These are phyloP conservation scores for Euphydryas editha DNA, from an alignment of 2,888 invertebrate species.

Conservation along the genomic window DNA sequence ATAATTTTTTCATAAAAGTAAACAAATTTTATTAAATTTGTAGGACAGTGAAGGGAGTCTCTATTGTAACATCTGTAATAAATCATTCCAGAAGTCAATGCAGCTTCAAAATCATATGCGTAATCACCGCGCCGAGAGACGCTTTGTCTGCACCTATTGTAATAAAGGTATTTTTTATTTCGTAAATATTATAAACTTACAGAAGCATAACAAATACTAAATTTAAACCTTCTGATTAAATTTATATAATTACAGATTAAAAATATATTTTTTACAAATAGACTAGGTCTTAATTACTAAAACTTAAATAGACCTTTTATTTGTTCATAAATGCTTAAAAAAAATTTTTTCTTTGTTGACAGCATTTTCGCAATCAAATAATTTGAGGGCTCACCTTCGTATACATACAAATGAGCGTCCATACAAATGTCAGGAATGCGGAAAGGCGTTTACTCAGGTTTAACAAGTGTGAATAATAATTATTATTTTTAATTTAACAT, in stretches of 20 bases:
- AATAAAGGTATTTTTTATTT: slow-evolving; percentile 69
- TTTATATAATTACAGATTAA: neutral
- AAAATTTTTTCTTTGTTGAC: slow-evolving; percentile 42
- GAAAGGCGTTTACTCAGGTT: slow-evolving; percentile 81
- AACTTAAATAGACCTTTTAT: neutral
- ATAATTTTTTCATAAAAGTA: too few species aligned
- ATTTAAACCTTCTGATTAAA: neutral
- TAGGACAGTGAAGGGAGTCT: slow-evolving; percentile 62
- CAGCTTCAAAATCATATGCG: slow-evolving; percentile 79
- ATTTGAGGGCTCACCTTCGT: slow-evolving; percentile 77
- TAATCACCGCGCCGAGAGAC: slow-evolving; percentile 79
- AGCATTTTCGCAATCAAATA: slow-evolving; percentile 82
- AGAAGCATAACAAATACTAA: neutral
- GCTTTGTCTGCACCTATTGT: slow-evolving; percentile 80
- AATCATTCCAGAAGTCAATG: slow-evolving; percentile 75
- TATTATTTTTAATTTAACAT: neutral
- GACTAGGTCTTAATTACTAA: too few species aligned
- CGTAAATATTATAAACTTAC: neutral
- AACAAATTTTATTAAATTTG: too few species aligned
- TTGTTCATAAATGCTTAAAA: neutral
- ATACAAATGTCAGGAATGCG: slow-evolving; percentile 78
- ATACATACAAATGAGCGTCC: slow-evolving; percentile 81
- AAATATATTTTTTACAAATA: too few species aligned
- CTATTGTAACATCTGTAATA: slow-evolving; percentile 76
- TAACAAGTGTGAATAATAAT: neutral